Conservation (phyloP, 2,113 vertebrate species). For the Heterocephalus glaber region DNA sequence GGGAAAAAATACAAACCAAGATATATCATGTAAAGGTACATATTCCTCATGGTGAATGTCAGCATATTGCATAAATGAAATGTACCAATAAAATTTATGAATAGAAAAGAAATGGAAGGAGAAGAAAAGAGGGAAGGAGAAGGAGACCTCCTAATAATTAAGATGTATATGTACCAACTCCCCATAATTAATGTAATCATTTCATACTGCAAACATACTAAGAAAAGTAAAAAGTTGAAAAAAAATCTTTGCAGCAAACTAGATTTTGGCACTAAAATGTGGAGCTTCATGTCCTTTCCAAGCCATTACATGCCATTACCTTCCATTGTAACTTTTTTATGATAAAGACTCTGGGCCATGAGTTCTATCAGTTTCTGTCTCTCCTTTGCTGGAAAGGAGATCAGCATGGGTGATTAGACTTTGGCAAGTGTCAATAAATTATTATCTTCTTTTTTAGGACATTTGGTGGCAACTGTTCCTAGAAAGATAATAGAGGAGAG, state of each 20-base stretch:
- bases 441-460: constrained; percentile 47
- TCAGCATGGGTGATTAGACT: not conserved
- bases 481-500: constrained; percentile 47
- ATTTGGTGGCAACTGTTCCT: constrained; percentile 9
- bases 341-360: not conserved
- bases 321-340: not conserved
- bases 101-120: not conserved
- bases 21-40: no score
- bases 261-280: constrained; percentile 15
- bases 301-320: not conserved
- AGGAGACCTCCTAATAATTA: not conserved
- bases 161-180: not conserved
- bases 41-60: no score
- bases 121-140: not conserved
- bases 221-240: not conserved
- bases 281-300: not conserved
- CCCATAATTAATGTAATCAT: not conserved
- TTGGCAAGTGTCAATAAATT: not conserved
- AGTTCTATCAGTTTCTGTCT: constrained; percentile 24
- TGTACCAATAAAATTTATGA: no score
- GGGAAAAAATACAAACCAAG: no score
- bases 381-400: constrained; percentile 25
- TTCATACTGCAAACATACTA: not conserved
- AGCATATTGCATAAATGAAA: no score
- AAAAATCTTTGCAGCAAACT: not conserved